Evolutionary conservation across 1,140 invertebrate genomes (phyloP).

Genomic region (Calosoma granatense): DNA sequence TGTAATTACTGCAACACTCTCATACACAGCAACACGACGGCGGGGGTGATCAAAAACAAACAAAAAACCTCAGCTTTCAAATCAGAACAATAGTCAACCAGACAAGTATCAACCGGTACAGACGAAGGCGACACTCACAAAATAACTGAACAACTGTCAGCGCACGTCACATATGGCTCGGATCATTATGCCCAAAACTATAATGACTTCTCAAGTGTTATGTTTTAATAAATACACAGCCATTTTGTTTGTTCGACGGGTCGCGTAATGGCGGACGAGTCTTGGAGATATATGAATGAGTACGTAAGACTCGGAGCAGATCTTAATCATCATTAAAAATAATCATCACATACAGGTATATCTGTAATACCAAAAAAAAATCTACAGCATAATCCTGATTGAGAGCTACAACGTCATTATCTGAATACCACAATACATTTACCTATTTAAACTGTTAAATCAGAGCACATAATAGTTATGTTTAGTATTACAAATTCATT

Average conservation of each 20-base stretch:
- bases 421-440: too few relatives aligned
- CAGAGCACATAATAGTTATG: too few relatives aligned
- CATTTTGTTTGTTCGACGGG: neutral
- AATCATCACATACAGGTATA: too few relatives aligned
- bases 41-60: slow-evolving; percentile 1
- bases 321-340: too few relatives aligned
- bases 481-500: too few relatives aligned
- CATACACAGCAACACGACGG: neutral
- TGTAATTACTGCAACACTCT: slow-evolving; percentile 9
- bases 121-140: neutral
- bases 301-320: too few relatives aligned
- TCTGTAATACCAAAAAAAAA: too few relatives aligned
- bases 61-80: slow-evolving; percentile 6
- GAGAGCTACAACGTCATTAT: too few relatives aligned
- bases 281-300: too few relatives aligned
- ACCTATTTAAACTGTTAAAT: too few relatives aligned
- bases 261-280: too few relatives aligned
- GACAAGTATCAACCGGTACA: neutral
- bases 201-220: slow-evolving; percentile 5
- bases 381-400: too few relatives aligned
- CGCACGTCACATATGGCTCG: neutral
- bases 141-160: neutral
- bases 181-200: slow-evolving; percentile 3
- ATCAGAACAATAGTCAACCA: slow-evolving; percentile 2
- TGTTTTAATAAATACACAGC: slow-evolving; percentile 1